A percentile compares a stretch with the other conserved stretches of the same genome.
These are phyloP conservation scores for Rosalia funebris DNA, from an alignment of 2,888 invertebrate genomes.

Conservation along the genomic window DNA sequence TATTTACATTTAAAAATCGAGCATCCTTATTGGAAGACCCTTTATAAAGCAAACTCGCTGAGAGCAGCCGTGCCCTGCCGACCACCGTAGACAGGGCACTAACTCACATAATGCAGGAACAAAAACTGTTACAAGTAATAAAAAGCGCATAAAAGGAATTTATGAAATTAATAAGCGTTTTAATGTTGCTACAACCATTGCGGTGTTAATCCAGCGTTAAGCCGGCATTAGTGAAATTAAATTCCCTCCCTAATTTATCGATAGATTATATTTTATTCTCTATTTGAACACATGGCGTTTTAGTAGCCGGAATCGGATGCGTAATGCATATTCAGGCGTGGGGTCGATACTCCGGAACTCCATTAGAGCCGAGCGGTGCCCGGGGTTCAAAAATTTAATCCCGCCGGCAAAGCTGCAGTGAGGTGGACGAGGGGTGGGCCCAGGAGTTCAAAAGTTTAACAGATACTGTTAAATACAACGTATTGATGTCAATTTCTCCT, in stretches of 20 bases:
- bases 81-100: no score
- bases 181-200: conserved; percentile 54
- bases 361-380: conserved; percentile 25
- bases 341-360: conserved; percentile 29
- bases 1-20: no score
- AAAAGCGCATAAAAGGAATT: conserved; percentile 55
- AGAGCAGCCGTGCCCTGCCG: no score
- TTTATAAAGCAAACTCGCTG: no score
- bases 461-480: no score
- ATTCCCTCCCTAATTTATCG: conserved; percentile 57
- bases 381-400: conserved; percentile 18
- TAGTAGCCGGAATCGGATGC: conserved; percentile 29
- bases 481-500: no score
- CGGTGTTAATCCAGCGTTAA: conserved; percentile 54
- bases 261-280: conserved; percentile 56
- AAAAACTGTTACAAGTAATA: conserved; percentile 48
- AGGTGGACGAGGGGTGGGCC: background rate
- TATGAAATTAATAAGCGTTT: conserved; percentile 60
- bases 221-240: conserved; percentile 57
- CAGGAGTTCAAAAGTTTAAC: background rate
- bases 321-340: conserved; percentile 43
- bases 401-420: no score
- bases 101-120: no score
- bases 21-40: no score
- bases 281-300: conserved; percentile 55